phyloP scores from a whole-genome alignment of 2,888 invertebrate species.

The Erebia aethiops region DNA sequence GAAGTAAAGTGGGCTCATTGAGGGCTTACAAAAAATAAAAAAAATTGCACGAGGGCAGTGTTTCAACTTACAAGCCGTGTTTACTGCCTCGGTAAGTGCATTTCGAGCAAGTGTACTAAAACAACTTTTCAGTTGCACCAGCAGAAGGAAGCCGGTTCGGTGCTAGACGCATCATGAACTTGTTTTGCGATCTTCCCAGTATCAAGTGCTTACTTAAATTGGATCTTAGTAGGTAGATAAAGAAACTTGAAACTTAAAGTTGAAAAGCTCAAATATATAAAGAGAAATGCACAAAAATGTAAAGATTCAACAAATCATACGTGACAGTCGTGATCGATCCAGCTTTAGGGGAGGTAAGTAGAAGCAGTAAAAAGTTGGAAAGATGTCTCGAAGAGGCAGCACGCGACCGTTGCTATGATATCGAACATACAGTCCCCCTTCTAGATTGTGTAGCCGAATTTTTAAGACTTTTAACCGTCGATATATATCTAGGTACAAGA shows the following conservation, averaged over 20 bases:
- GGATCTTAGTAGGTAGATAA: neutral
- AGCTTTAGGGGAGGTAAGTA: conserved; percentile 47
- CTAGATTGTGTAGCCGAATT: conserved; percentile 26
- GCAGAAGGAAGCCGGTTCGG: too few relatives aligned
- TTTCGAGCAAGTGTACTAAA: too few relatives aligned
- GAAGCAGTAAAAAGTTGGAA: conserved; percentile 67
- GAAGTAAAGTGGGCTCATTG: too few relatives aligned
- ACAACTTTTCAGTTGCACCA: too few relatives aligned
- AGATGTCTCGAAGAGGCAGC: conserved; percentile 58
- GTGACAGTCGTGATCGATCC: conserved; percentile 66
- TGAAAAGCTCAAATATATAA: neutral
- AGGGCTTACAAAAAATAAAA: too few relatives aligned
- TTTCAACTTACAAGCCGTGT: too few relatives aligned
- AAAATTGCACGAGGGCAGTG: too few relatives aligned
- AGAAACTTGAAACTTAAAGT: neutral
- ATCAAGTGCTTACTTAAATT: neutral
- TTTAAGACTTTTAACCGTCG: conserved; percentile 21
- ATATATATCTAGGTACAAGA: too few relatives aligned
- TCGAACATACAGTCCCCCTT: conserved; percentile 64
- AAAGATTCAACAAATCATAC: conserved; percentile 64
- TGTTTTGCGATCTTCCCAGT: too few relatives aligned
- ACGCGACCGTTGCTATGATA: conserved; percentile 77
- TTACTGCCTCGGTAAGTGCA: too few relatives aligned
- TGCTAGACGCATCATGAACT: too few relatives aligned
- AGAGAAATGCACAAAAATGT: conserved; percentile 43